Evolutionary conservation across 2,113 vertebrate genomes (phyloP).

Genomic region (Vulpes vulpes): DNA sequence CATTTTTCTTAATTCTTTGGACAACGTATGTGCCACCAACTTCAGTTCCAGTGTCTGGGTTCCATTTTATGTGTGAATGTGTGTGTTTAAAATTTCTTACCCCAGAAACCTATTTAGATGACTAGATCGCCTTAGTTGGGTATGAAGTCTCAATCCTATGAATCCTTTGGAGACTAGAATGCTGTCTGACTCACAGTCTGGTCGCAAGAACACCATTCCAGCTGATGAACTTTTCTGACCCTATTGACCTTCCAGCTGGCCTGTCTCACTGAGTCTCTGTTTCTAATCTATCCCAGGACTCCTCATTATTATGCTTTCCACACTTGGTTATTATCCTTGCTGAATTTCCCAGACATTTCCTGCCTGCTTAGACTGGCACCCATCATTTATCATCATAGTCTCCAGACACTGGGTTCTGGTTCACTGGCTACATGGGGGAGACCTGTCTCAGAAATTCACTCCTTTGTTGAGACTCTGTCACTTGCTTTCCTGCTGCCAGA

Average conservation of each 20-base stretch:
- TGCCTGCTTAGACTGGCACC: not conserved
- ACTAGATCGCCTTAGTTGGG: not conserved
- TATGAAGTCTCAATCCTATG: not conserved
- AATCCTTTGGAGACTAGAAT: not conserved
- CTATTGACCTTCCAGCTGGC: not conserved
- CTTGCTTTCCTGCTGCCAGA: not conserved
- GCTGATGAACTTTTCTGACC: not conserved
- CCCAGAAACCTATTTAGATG: not conserved
- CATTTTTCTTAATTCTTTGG: not conserved
- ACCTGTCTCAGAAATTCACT: not conserved
- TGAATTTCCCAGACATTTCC: not conserved
- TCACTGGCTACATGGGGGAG: not conserved
- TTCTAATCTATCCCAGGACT: not conserved
- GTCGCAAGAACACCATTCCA: not conserved
- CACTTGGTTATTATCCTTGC: not conserved
- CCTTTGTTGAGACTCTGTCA: not conserved
- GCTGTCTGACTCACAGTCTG: not conserved
- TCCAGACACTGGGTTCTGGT: not conserved
- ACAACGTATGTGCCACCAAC: not conserved
- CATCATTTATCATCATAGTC: not conserved
- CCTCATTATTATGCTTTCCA: not conserved
- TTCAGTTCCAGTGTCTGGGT: not conserved
- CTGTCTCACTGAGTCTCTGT: not conserved
- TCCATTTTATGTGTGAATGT: not conserved
- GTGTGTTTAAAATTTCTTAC: not conserved